These are phyloP conservation scores for Xestia ashworthii DNA, from an alignment of 2,888 invertebrate species.

Conservation along the genomic window DNA sequence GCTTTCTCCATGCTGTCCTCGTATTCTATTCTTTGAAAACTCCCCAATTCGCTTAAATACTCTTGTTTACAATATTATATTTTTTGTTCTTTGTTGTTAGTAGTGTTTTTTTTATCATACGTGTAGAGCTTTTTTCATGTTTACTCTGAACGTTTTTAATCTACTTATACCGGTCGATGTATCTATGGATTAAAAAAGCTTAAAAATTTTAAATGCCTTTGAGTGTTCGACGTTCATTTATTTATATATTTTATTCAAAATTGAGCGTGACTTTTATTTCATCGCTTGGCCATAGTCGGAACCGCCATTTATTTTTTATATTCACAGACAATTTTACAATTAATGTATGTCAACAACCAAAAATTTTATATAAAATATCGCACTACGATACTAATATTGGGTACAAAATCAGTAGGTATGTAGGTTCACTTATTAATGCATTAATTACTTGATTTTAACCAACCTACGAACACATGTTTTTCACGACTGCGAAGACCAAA, in stretches of 20 bases:
- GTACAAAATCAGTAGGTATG: neutral
- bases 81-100: too few relatives aligned
- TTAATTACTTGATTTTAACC: neutral
- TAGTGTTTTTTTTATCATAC: neutral
- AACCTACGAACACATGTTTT: neutral
- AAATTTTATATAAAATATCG: neutral
- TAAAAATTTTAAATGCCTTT: neutral
- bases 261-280: neutral
- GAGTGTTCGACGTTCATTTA: neutral
- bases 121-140: neutral
- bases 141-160: neutral
- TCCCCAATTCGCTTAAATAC: too few relatives aligned
- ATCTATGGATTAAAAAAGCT: too few relatives aligned
- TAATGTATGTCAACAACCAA: neutral
- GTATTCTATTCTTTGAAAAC: too few relatives aligned
- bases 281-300: too few relatives aligned
- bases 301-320: neutral
- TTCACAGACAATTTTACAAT: neutral
- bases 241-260: neutral
- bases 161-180: too few relatives aligned
- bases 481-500: neutral
- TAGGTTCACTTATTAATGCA: neutral
- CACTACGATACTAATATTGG: neutral
- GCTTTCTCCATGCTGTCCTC: neutral
- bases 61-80: too few relatives aligned